A percentile compares a stretch with the other conserved stretches of the same genome.
phyloP scores from a whole-genome alignment of 1,140 invertebrate genomes.

The Drosophila sturtevanti region DNA sequence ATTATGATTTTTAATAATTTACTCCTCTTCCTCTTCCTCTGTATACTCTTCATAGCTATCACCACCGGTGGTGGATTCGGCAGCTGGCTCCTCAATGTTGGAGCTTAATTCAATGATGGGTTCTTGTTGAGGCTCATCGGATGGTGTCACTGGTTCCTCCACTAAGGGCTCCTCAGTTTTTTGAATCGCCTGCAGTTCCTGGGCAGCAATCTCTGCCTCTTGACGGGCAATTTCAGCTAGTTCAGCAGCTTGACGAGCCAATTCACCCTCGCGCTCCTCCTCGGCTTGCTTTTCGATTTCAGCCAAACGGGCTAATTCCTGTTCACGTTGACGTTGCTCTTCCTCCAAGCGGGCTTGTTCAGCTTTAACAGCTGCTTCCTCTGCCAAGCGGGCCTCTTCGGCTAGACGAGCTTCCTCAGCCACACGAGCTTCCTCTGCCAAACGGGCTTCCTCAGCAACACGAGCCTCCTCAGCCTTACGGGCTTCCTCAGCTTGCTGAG shows the following conservation, averaged over 20 bases:
- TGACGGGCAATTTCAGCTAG: conserved; percentile 85
- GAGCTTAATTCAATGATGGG: conserved; percentile 64
- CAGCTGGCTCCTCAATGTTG: conserved; percentile 43
- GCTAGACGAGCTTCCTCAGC: conserved; percentile 81
- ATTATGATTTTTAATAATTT: conserved; percentile 25
- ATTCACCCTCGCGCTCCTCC: conserved; percentile 85
- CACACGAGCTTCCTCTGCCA: conserved; percentile 79
- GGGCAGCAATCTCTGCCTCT: conserved; percentile 84
- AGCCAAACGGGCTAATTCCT: conserved; percentile 84
- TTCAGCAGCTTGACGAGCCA: conserved; percentile 85
- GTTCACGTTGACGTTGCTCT: conserved; percentile 85
- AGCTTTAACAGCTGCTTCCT: conserved; percentile 65
- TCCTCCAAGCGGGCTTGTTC: conserved; percentile 84
- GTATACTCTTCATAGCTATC: conserved; percentile 49
- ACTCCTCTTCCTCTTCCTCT: conserved; percentile 52
- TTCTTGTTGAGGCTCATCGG: conserved; percentile 62
- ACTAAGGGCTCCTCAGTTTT: conserved; percentile 69
- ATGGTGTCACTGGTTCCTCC: conserved; percentile 71
- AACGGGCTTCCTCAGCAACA: conserved; percentile 78
- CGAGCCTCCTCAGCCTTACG: conserved; percentile 83
- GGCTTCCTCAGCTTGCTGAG: conserved; percentile 82
- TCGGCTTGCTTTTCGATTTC: conserved; percentile 84
- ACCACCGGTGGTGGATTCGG: conserved; percentile 35
- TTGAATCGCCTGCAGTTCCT: conserved; percentile 82
- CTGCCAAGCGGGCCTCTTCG: conserved; percentile 83